Percentiles rank a stretch among this genome's conserved stretches.
Conservation (phyloP, 1,140 invertebrate species). For the Dreissena rostriformis region DNA sequence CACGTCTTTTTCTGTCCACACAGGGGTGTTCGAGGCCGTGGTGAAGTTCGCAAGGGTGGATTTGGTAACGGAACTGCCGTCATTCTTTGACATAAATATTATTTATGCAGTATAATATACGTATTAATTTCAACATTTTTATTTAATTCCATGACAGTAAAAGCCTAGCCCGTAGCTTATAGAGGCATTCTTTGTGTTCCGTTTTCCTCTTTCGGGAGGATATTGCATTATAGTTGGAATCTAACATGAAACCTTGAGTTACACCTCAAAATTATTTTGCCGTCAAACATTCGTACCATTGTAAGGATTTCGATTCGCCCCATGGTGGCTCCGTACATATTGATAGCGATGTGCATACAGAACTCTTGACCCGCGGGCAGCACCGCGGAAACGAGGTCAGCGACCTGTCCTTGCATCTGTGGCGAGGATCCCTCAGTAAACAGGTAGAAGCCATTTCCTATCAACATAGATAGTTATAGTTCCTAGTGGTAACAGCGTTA, state of each 20-base stretch:
- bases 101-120: too few relatives aligned
- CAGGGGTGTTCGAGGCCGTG: not conserved
- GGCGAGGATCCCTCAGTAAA: conserved; percentile 68
- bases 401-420: conserved; percentile 59
- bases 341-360: conserved; percentile 85
- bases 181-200: too few relatives aligned
- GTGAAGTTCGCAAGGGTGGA: not conserved
- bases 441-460: conserved; percentile 72
- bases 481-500: too few relatives aligned
- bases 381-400: conserved; percentile 63
- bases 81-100: too few relatives aligned
- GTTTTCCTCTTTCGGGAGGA: too few relatives aligned
- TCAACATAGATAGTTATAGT: conserved; percentile 8
- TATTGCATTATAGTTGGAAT: too few relatives aligned
- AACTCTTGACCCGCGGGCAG: conserved; percentile 38
- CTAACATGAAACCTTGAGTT: too few relatives aligned
- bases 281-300: not conserved
- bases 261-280: not conserved
- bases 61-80: not conserved
- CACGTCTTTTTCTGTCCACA: not conserved
- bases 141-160: too few relatives aligned
- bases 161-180: too few relatives aligned
- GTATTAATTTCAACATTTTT: too few relatives aligned
- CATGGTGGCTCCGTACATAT: conserved; percentile 86
- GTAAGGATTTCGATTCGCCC: not conserved